Evolutionary conservation across 2,797 vertebrate genomes (phyloP), one percentile per base, ranked within the genome.

Genomic region (Pipistrellus kuhlii): DNA sequence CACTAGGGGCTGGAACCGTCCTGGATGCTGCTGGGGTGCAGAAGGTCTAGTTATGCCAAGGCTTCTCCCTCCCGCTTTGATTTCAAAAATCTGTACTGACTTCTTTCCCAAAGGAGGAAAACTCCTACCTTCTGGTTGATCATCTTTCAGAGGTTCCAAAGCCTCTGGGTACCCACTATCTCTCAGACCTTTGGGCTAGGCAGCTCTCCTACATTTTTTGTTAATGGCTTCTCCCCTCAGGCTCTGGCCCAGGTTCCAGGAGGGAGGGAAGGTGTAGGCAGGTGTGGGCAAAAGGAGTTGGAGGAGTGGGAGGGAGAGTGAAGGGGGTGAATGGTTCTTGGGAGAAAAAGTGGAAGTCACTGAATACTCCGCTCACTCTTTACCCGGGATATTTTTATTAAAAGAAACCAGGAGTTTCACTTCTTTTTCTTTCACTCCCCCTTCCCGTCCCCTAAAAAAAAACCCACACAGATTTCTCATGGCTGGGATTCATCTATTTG

Each of bases 401-500:
- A 35, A 69, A 55, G 48, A 77, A 87, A 78, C 4, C 23, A 5
- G 32, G 71, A 85, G 48, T 8, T 51, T 77, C 44, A 41, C 30
- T 51, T 88, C 35, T 87, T 23, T 86, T 71, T 93, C 32, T 88
- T 94, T 83, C 64, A 38, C 18, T 8, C 25, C 41, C 3, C 41
- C 12, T 2, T 21, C 18, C 57, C 1, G 2, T 3, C 5, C 23
- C 55, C 51, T 7, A 18, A 6, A 12, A 5, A 27, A 10, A 27
- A 59, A 62, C 13, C 27, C 41, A 32, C 14, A 27, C 44, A 46
- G 51, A 53, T 53, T 73, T 5, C 51, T 44, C 76, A 12, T 73
- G 71, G 10, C 87, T 96, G 72, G 72, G 48, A 92, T 93, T 83
- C 12, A 71, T 48, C 41, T 5, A 1, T 76, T 91, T n/a, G 38